These are phyloP conservation scores for Globicephala melas DNA, from an alignment of 2,113 vertebrate genomes.

Conservation along the genomic window DNA sequence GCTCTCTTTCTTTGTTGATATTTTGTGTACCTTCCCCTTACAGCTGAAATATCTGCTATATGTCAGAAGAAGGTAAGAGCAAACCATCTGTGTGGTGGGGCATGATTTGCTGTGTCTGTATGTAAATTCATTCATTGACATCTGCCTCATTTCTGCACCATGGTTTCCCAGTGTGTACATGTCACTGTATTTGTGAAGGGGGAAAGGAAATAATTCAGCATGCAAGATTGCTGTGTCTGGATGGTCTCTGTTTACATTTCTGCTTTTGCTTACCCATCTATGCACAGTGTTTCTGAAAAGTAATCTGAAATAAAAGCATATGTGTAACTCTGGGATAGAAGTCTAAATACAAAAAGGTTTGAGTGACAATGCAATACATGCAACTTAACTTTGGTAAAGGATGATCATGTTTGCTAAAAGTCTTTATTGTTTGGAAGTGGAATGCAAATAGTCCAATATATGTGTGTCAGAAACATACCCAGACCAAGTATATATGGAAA, in stretches of 20 bases:
- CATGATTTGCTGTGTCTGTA: constrained; percentile 79
- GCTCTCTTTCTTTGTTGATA: constrained; percentile 80
- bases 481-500: not conserved
- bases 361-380: not conserved
- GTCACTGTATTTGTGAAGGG: constrained; percentile 58
- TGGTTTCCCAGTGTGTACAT: constrained; percentile 48
- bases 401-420: not conserved
- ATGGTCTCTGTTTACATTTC: constrained; percentile 49
- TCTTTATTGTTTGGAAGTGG: not conserved
- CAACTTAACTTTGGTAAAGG: not conserved
- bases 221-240: constrained; percentile 68
- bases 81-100: constrained; percentile 69
- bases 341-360: constrained; percentile 25
- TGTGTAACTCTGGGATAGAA: not conserved
- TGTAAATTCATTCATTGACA: constrained; percentile 76
- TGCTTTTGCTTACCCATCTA: constrained; percentile 55
- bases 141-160: constrained; percentile 64
- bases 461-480: not conserved
- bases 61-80: constrained; percentile 99
- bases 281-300: not conserved
- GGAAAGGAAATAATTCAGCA: constrained; percentile 53
- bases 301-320: constrained; percentile 43
- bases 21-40: constrained; percentile 85
- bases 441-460: not conserved
- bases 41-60: constrained; percentile 99